Conservation (phyloP, 2,113 vertebrate genomes). For the Entomyzon cyanotis region DNA sequence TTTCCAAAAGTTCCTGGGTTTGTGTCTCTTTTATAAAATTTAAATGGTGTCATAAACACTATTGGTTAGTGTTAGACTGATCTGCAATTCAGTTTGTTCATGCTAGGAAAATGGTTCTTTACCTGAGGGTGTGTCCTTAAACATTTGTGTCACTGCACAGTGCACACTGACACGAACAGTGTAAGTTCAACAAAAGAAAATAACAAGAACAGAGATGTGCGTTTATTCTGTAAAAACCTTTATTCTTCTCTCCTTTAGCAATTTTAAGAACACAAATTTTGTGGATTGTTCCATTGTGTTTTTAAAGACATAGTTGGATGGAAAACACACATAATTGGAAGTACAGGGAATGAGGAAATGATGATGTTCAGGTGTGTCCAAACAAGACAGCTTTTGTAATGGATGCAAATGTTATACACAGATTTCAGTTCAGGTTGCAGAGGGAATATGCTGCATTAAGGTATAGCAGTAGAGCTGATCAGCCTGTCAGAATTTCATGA, state of each 20-base stretch:
- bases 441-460: background rate
- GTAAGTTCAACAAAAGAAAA: background rate
- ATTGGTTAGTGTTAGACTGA: background rate
- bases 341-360: background rate
- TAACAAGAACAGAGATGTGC: background rate
- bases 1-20: background rate
- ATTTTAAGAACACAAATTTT: background rate
- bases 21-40: background rate
- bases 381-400: background rate
- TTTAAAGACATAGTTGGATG: background rate
- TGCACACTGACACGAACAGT: background rate
- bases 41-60: background rate
- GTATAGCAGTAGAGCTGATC: background rate
- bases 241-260: background rate
- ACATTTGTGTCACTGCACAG: background rate
- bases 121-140: background rate
- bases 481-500: background rate
- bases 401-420: background rate
- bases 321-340: background rate
- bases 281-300: background rate
- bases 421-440: background rate
- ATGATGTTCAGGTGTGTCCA: background rate
- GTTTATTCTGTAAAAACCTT: conserved; percentile 7
- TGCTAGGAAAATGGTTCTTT: conserved; percentile 2
- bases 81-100: conserved; percentile 21